Percentiles rank a stretch among this genome's conserved stretches.
These are phyloP conservation scores for Coreius guichenoti DNA, from an alignment of 2,797 vertebrate species.

Conservation along the genomic window DNA sequence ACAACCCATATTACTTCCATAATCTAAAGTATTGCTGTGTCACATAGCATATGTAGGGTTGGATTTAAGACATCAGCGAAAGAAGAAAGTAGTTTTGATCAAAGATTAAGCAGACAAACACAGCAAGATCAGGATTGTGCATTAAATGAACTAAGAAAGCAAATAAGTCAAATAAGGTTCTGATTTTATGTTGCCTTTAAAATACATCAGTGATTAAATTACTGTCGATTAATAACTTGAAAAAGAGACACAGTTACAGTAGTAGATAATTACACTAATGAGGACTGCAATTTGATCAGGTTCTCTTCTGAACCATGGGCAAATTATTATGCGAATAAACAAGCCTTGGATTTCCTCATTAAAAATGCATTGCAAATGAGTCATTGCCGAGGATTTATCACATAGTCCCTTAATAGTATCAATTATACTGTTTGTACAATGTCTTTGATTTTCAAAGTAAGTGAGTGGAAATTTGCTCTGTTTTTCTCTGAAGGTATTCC, in stretches of 20 bases:
- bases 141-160: not conserved
- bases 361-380: constrained; percentile 17
- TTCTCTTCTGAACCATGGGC: constrained; percentile 11
- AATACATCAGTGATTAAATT: not conserved
- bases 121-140: not conserved
- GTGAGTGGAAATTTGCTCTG: constrained; percentile 24
- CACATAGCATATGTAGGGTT: not conserved
- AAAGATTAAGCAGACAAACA: not conserved
- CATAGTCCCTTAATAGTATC: constrained; percentile 20
- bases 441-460: constrained; percentile 39
- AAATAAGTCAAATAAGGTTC: not conserved
- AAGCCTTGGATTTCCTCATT: constrained; percentile 38
- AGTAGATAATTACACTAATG: constrained; percentile 29
- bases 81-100: not conserved
- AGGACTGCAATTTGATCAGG: constrained; percentile 19
- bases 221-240: constrained; percentile 17
- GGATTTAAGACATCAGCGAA: not conserved
- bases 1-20: not conserved
- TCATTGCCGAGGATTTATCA: constrained; percentile 1
- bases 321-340: constrained; percentile 18
- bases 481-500: constrained; percentile 87
- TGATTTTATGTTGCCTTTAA: constrained; percentile 16
- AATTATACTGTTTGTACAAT: constrained; percentile 36
- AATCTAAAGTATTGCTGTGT: not conserved
- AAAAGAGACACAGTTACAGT: constrained; percentile 8